Percentiles rank a stretch among this genome's conserved stretches.
phyloP scores from a whole-genome alignment of 2,113 vertebrate species.

The Cyanoderma ruficeps region DNA sequence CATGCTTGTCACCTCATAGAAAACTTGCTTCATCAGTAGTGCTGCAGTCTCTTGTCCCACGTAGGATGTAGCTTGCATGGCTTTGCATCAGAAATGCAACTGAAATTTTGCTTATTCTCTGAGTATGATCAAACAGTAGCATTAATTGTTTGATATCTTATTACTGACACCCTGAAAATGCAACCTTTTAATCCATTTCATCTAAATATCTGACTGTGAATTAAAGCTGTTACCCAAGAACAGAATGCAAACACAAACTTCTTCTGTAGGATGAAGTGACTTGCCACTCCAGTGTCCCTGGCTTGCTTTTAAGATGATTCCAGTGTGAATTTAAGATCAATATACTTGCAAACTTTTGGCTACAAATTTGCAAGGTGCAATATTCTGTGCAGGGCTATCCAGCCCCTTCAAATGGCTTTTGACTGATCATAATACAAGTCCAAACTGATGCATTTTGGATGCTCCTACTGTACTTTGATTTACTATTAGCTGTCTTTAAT shows the following conservation, averaged over 20 bases:
- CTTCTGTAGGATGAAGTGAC: not conserved
- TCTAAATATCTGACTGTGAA: not conserved
- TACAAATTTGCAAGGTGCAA: not conserved
- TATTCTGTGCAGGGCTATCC: not conserved
- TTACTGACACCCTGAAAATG: not conserved
- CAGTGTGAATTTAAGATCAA: not conserved
- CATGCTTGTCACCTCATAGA: not conserved
- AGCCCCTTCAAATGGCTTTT: not conserved
- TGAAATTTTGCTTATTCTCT: not conserved
- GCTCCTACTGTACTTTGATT: not conserved
- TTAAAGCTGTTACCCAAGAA: not conserved
- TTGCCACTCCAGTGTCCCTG: not conserved
- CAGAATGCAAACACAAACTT: not conserved
- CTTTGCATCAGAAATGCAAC: not conserved
- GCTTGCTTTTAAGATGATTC: not conserved
- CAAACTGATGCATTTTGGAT: not conserved
- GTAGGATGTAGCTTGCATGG: constrained; percentile 32
- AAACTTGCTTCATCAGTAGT: not conserved
- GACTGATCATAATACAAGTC: not conserved
- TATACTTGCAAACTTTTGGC: not conserved
- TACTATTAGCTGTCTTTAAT: not conserved
- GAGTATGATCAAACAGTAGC: not conserved
- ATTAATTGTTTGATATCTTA: not conserved
- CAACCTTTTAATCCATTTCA: not conserved
- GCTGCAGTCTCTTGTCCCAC: not conserved